Evolutionary conservation across 2,888 invertebrate species (phyloP), one percentile per base, ranked within the genome.

Genomic region (Philereme vetulata): DNA sequence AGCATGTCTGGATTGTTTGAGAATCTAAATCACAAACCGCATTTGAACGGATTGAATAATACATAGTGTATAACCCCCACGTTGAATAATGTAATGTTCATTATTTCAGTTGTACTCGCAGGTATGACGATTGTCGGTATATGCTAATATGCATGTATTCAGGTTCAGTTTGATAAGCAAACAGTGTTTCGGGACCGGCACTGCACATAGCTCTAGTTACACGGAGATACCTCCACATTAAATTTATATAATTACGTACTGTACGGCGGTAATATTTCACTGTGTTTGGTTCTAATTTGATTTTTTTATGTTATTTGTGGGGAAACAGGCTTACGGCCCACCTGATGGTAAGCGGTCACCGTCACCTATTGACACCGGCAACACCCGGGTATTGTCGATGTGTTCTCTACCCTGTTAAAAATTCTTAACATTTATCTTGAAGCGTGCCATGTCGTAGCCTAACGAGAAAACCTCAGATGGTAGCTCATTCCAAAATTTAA

Each of bases 71-170:
- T 51, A 51, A 43, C 50, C 21, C 49, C 42, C 21, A 9, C 36
- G 10, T 56, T 46, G 60, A 57, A 64, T 60, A 63, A 62, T 56
- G 45, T 51, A 65, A 60, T 56, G 48, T 64, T 65, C 55, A 62
- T 62, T 61, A 65, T 66, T 53, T 67, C 52, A 56, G 56, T 51
- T 21, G 21, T 21, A 21, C 21, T 21, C 21, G 21, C 2, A 21
- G 52, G 59, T 57, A 65, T 65, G 65, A 65, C 66, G 64, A 65
- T 67, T 66, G 62, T 64, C 59, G 54, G 54, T 60, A 61, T 70
- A 45, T 42, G 53, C 70, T 81, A 76, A 75, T 81, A 84, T 84
- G 84, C 82, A 81, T 82, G 78, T 77, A 82, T 80, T 82, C 82
- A 80, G 76, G 80, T 80, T 78, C 72, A 71, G 77, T 78, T 78